Evolutionary conservation across 2,888 invertebrate genomes (phyloP).

Genomic region (Calliphora vomitoria): DNA sequence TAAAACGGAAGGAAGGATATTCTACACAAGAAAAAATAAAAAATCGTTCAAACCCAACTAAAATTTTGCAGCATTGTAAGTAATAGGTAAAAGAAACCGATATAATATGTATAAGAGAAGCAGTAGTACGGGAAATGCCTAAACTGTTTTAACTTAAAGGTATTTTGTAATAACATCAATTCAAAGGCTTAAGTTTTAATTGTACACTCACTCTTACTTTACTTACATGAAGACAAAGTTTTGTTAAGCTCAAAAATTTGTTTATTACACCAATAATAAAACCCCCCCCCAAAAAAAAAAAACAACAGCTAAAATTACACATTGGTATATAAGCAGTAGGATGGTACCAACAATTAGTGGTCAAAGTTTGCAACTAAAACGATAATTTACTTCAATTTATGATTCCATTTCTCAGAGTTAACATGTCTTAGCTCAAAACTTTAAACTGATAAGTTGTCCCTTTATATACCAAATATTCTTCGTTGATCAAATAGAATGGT

Average conservation of each 20-base stretch:
- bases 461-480: no score
- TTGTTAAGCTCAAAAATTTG: conserved; percentile 67
- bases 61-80: conserved; percentile 10
- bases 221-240: conserved; percentile 29
- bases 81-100: neutral
- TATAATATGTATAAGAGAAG: neutral
- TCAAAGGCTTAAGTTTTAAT: conserved; percentile 59
- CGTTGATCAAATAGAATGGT: no score
- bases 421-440: no score
- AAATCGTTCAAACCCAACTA: conserved; percentile 23
- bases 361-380: no score
- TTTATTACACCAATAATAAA: conserved; percentile 56
- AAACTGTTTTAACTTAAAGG: conserved; percentile 52
- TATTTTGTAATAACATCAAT: conserved; percentile 69
- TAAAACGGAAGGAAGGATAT: conserved; percentile 59
- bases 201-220: neutral
- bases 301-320: neutral
- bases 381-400: no score
- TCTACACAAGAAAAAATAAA: conserved; percentile 16
- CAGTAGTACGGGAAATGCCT: conserved; percentile 6
- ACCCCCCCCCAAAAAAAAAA: conserved; percentile 7
- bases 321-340: neutral
- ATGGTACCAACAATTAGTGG: no score
- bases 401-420: no score
- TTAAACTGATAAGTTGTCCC: no score